Base-by-base conservation (phyloP, 2,888 invertebrate genomes). In the Drosophila pseudotakahashii region DNA sequence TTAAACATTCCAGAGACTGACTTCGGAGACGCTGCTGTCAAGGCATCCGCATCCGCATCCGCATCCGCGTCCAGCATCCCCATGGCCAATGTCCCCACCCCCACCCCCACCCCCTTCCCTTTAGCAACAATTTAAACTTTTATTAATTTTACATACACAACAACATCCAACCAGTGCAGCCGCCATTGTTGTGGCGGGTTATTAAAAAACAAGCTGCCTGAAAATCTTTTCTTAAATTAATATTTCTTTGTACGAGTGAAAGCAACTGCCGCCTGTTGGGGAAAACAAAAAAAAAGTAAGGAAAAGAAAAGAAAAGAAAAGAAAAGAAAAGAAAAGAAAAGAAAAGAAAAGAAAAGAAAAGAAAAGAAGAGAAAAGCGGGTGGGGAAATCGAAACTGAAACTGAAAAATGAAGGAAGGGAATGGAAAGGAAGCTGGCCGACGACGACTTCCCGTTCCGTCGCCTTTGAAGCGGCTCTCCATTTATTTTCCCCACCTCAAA, bases 41-140 rank as follows among this genome's bases (percentile, higher is more conserved):
- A 70, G 70, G 62, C 70, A 70, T 39, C 52, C 41, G 41, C 41
- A 41, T 4, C 1, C 41, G 41, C 41, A 41, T 2, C 2, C 41
- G 41, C 41, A 41, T 10, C 5, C 39, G 39, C 47, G 48, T 34
- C 26, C 14, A 16, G 10, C 16, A 23, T 6, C 37, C 37, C 13
- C 73, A 60, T 78, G 76, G 78, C 79, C 81, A 76, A 76, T 69
- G 79, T 70, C 81, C 75, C 61, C 32, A 10, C 13, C 19, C 34
- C 23, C 9, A 19, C 2, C 16, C 11, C 10, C 54, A 34, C 57
- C 36, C 47, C 14, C 10, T 2, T 6, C 75, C 78, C 81, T 77
- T 80, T 75, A 71, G 79, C 76, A 79, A 71, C 78, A 88, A 82
- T 88, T 84, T 88, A 84, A 84, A 84, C 88, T 88, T 88, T 83